A percentile compares a stretch with the other conserved stretches of the same genome.
phyloP scores from a whole-genome alignment of 1,140 invertebrate species.

The Drosophila jambulina region DNA sequence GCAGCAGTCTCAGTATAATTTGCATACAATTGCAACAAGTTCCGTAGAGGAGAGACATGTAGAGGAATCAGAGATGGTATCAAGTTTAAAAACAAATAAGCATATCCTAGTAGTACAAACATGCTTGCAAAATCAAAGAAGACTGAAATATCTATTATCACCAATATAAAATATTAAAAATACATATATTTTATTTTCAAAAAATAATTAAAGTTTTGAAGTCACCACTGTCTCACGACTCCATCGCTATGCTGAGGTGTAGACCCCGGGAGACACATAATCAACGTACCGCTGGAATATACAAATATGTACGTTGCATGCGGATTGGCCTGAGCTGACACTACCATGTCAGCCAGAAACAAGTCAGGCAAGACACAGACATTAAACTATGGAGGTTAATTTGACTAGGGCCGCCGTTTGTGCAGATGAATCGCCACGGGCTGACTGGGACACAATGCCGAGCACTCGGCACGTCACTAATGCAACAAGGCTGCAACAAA shows the following conservation, averaged over 20 bases:
- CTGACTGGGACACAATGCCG: constrained; percentile 59
- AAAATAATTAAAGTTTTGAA: rapidly evolving
- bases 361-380: constrained; percentile 32
- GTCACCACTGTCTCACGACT: constrained; percentile 4
- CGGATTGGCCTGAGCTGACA: constrained; percentile 25
- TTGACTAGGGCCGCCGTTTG: constrained; percentile 68
- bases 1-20: constrained; percentile 65
- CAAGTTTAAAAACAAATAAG: background rate
- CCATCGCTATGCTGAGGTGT: constrained; percentile 15
- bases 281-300: constrained; percentile 23
- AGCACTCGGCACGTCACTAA: constrained; percentile 36
- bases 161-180: no score
- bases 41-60: background rate
- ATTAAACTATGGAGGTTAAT: constrained; percentile 81
- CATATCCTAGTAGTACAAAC: background rate
- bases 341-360: constrained; percentile 53
- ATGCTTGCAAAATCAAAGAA: background rate
- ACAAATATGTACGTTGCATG: constrained; percentile 11
- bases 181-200: background rate
- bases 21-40: constrained; percentile 77
- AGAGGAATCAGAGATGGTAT: constrained; percentile 3
- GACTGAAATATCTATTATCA: background rate
- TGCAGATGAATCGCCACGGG: constrained; percentile 54
- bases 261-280: constrained; percentile 27
- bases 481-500: constrained; percentile 39